Evolutionary conservation across 37 sponge, comb jelly and placozoan species (phyloP).

Genomic region (Corticium candelabrum): DNA sequence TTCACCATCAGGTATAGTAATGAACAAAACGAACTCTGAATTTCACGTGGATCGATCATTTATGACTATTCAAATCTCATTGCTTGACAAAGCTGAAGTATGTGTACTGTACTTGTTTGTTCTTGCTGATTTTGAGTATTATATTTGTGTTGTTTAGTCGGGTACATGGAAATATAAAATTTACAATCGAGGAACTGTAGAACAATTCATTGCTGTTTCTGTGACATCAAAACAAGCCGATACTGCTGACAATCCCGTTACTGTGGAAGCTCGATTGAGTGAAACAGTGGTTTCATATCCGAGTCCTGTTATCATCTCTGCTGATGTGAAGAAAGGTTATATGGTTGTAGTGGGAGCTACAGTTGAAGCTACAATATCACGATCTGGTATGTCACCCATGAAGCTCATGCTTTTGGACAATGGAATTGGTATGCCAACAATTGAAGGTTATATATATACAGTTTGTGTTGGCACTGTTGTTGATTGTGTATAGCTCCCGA

Average conservation of each 20-base stretch:
- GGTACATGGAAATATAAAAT: not conserved
- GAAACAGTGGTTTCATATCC: not conserved
- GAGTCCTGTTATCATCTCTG: not conserved
- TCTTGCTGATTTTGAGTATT: too few species aligned
- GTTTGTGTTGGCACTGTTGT: too few species aligned
- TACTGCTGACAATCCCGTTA: not conserved
- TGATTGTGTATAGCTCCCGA: not conserved
- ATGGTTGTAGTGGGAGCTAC: not conserved
- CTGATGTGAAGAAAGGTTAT: not conserved
- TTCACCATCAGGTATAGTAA: not conserved
- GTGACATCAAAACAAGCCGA: not conserved
- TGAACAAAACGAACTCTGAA: too few species aligned
- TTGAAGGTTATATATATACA: too few species aligned
- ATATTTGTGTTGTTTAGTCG: too few species aligned
- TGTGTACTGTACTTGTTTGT: too few species aligned
- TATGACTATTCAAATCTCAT: too few species aligned
- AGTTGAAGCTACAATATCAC: not conserved
- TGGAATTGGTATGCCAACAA: constrained; percentile 2
- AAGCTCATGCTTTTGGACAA: not conserved
- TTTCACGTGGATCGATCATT: too few species aligned
- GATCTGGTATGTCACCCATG: not conserved
- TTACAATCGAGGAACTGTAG: not conserved
- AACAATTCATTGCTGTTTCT: not conserved
- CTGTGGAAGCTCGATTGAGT: not conserved
- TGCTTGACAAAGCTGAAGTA: too few species aligned